Percentiles rank a stretch among this genome's conserved stretches.
Evolutionary conservation across 2,888 invertebrate species (phyloP).

Genomic region (Alviniconcha strummeri): DNA sequence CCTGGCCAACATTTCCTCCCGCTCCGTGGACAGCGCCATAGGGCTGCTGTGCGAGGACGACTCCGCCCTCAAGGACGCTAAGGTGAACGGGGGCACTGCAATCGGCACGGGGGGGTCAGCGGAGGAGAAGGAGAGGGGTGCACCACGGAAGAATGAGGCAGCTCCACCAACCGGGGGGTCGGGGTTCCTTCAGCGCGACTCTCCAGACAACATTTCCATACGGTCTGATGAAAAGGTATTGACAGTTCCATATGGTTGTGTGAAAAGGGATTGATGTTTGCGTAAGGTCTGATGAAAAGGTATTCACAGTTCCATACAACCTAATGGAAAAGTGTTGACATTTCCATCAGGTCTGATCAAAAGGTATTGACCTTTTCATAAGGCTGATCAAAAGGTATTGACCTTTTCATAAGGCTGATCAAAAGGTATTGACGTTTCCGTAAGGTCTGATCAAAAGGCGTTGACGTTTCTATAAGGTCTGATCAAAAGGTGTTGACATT

Average conservation of each 20-base stretch:
- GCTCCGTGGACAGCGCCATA: conserved; percentile 29
- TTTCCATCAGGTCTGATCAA: no score
- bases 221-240: conserved; percentile 58
- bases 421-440: no score
- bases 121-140: conserved; percentile 16
- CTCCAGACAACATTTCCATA: conserved; percentile 36
- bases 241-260: neutral
- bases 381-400: no score
- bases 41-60: conserved; percentile 33
- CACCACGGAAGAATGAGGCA: conserved; percentile 1
- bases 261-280: neutral
- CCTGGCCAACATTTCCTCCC: conserved; percentile 18
- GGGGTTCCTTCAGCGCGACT: conserved; percentile 40
- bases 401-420: no score
- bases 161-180: conserved; percentile 54
- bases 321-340: no score
- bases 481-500: no score
- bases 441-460: no score
- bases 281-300: neutral
- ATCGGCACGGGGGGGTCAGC: neutral
- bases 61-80: conserved; percentile 27
- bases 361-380: no score
- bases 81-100: conserved; percentile 25
- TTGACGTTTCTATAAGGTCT: no score
- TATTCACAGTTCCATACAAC: no score